These are phyloP conservation scores for Melanotaenia boesemani DNA, from an alignment of 2,797 vertebrate genomes.

Conservation along the genomic window DNA sequence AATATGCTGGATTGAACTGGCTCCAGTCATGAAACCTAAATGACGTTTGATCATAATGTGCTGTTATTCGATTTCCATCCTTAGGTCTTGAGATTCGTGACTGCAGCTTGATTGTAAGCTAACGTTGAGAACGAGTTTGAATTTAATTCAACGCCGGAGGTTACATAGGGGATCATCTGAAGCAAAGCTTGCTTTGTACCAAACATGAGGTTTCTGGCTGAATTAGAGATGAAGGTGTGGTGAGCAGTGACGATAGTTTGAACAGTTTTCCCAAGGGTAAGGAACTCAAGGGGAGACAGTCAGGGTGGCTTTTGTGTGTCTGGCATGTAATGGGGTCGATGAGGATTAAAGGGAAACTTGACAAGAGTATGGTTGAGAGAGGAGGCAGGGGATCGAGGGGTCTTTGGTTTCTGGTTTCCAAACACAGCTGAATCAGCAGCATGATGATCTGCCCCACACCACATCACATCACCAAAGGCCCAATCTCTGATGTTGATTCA, in stretches of 20 bases:
- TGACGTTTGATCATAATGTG: conserved; percentile 60
- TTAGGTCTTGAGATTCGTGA: conserved; percentile 44
- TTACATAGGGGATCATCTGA: conserved; percentile 46
- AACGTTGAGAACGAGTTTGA: conserved; percentile 46
- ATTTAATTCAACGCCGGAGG: conserved; percentile 26
- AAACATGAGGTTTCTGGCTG: conserved; percentile 60
- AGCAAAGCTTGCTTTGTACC: conserved; percentile 44
- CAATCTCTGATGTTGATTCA: conserved; percentile 69
- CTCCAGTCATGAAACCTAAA: conserved; percentile 59
- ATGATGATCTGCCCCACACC: conserved; percentile 61
- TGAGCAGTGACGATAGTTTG: conserved; percentile 48
- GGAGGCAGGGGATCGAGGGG: conserved; percentile 55
- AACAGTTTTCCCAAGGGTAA: conserved; percentile 51
- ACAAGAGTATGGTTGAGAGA: conserved; percentile 37
- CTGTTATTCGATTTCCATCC: conserved; percentile 68
- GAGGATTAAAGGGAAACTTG: conserved; percentile 69
- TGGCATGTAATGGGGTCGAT: conserved; percentile 44
- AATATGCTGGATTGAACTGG: conserved; percentile 51
- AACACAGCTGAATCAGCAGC: conserved; percentile 70
- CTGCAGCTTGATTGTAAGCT: conserved; percentile 62
- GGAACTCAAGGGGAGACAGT: conserved; percentile 22
- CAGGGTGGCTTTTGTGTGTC: conserved; percentile 33
- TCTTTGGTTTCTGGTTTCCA: conserved; percentile 74
- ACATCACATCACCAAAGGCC: conserved; percentile 65
- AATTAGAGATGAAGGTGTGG: conserved; percentile 68